These are phyloP conservation scores for Galleria mellonella DNA, from an alignment of 1,140 invertebrate genomes.

Conservation along the genomic window DNA sequence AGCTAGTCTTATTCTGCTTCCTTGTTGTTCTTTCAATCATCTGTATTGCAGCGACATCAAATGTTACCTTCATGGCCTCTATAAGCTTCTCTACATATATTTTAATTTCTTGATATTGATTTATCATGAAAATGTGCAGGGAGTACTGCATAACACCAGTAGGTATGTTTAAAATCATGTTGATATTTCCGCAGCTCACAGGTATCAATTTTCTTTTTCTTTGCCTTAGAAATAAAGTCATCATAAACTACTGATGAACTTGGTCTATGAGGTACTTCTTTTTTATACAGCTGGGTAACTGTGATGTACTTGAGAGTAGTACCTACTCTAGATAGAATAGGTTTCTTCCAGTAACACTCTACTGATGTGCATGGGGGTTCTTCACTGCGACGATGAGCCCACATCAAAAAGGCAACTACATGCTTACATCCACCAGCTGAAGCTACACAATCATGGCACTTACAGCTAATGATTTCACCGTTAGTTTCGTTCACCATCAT, in stretches of 20 bases:
- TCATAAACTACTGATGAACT: constrained; percentile 1
- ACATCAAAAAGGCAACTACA: constrained; percentile 26
- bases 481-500: constrained; percentile 4
- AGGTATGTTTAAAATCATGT: not conserved
- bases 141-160: not conserved
- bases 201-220: constrained; percentile 17
- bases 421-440: not conserved
- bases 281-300: constrained; percentile 4
- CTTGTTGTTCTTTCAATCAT: too few relatives aligned
- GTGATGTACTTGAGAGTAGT: constrained; percentile 12
- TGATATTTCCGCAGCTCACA: constrained; percentile 12
- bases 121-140: not conserved
- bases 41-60: too few relatives aligned
- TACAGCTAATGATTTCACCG: constrained; percentile 8
- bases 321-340: constrained; percentile 17
- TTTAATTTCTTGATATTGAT: too few relatives aligned
- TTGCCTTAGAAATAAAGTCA: constrained; percentile 15
- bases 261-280: constrained; percentile 6
- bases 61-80: too few relatives aligned
- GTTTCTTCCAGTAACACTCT: constrained; percentile 46
- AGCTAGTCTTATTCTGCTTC: too few relatives aligned
- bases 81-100: too few relatives aligned
- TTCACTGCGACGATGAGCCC: too few relatives aligned
- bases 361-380: constrained; percentile 37
- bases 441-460: constrained; percentile 3